These are phyloP conservation scores for Athene noctua DNA, from an alignment of 2,113 vertebrate species.

Conservation along the genomic window DNA sequence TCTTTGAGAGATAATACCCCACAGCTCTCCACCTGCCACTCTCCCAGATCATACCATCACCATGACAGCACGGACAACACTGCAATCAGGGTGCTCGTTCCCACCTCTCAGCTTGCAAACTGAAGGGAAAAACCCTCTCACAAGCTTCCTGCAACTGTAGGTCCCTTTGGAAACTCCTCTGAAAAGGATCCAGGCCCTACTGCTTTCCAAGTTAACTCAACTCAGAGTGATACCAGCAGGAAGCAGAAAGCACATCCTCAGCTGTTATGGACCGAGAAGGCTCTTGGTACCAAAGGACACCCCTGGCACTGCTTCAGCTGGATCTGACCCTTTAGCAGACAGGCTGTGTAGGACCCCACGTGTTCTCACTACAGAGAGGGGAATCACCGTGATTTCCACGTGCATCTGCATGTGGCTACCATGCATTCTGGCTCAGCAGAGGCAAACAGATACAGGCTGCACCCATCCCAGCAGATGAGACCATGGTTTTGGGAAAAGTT, in stretches of 20 bases:
- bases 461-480: background rate
- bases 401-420: background rate
- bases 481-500: background rate
- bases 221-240: background rate
- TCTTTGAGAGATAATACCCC: background rate
- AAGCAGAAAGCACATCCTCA: background rate
- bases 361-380: background rate
- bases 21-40: background rate
- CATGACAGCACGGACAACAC: background rate
- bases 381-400: background rate
- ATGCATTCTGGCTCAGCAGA: background rate
- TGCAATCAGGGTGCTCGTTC: background rate
- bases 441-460: background rate
- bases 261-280: accelerated
- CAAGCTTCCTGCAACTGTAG: background rate
- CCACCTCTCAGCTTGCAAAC: background rate
- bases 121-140: background rate
- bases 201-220: background rate
- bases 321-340: background rate
- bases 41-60: background rate
- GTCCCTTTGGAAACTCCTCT: background rate
- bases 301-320: background rate
- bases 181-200: background rate
- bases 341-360: background rate
- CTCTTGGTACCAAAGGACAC: background rate